Base-by-base conservation (phyloP, 2,113 vertebrate genomes). In the Phaetusa simplex region DNA sequence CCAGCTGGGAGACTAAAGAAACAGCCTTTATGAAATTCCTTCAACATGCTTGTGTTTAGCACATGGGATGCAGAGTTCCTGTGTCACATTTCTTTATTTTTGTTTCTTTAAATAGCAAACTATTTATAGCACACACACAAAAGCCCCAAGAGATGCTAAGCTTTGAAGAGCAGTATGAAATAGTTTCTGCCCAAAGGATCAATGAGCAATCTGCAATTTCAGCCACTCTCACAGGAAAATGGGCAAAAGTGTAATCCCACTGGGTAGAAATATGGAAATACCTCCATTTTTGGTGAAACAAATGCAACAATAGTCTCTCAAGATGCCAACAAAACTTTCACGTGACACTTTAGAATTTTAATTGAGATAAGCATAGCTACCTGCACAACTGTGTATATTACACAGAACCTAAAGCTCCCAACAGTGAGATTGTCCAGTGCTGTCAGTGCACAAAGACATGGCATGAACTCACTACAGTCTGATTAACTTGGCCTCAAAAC, bases 1-100 rank as follows among this genome's bases (percentile, higher is more conserved):
- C 79, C 88, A 96, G 77, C 81, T 74, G 88, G 29, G 71, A 86
- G 38, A 86, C 95, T 59, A 80, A 80, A 89, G 49, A 78, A 61
- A 82, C n/a, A 88, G 17, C 26, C 79, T 91, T 77, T 81, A 81
- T n/a, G 27, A 88, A 73, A 84, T 91, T 70, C 67, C 74, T 88
- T 38, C 59, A 62, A 58, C 61, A 29, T 18, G 11, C 9, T 61
- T 15, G 58, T 70, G 56, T 88, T 91, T 71, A 64, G 94, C 67
- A 91, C 7, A 32, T 59, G 30, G 15, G 11, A 70, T 43, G 24
- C 19, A 49, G 56, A 69, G 27, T 14, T 72, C 50, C 62, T 27
- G 8, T 27, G 59, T 16, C 10, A 49, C 18, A 21, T 42, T 47
- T 59, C 11, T 47, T 26, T 56, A 50, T 73, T 65, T 32, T 27